These are phyloP conservation scores for Timema cristinae DNA, from an alignment of 2,888 invertebrate species.

Conservation along the genomic window DNA sequence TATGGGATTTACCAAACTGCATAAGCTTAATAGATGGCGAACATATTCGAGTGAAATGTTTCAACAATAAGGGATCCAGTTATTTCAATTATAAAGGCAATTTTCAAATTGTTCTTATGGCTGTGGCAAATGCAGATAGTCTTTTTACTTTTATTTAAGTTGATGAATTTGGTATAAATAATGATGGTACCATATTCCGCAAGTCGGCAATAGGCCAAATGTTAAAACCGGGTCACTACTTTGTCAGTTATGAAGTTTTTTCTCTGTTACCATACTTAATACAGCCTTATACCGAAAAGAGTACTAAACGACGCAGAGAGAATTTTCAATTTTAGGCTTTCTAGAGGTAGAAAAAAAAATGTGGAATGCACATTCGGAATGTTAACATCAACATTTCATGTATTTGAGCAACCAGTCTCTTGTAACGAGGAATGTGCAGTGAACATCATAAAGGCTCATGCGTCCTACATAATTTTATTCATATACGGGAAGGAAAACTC, in stretches of 20 bases:
- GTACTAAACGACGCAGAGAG: slow-evolving; percentile 5
- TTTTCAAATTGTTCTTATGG: slow-evolving; percentile 14
- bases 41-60: not conserved
- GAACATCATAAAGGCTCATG: slow-evolving; percentile 11
- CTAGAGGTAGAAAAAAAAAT: slow-evolving; percentile 25
- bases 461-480: slow-evolving; percentile 4
- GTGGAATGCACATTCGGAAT: slow-evolving; percentile 28
- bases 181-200: slow-evolving; percentile 15
- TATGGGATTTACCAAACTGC: slow-evolving; percentile 22
- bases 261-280: slow-evolving; percentile 22
- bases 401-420: slow-evolving; percentile 10
- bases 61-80: not conserved
- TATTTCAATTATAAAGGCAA: not conserved
- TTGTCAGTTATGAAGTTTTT: slow-evolving; percentile 28
- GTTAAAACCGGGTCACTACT: slow-evolving; percentile 15
- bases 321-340: slow-evolving; percentile 22
- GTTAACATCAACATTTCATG: slow-evolving; percentile 16
- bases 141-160: slow-evolving; percentile 12
- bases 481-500: not conserved
- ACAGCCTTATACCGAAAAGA: slow-evolving; percentile 22
- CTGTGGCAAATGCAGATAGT: slow-evolving; percentile 13
- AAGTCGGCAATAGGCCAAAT: not conserved
- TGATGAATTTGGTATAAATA: slow-evolving; percentile 20
- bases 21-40: slow-evolving; percentile 7
- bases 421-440: slow-evolving; percentile 4